phyloP scores from a whole-genome alignment of 2,797 vertebrate species.

The Danio tinwini region DNA sequence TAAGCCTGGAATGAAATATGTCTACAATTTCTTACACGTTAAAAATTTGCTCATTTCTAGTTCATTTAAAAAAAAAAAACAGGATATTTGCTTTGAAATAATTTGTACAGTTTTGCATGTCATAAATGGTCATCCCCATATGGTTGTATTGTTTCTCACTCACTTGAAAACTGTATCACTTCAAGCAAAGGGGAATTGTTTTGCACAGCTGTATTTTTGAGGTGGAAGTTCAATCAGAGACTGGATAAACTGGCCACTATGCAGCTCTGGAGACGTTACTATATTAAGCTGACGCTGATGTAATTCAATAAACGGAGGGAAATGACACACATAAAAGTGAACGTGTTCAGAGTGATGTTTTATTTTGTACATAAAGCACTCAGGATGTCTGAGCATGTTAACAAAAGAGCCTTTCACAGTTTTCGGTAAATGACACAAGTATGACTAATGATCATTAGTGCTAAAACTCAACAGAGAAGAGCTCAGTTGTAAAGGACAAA shows the following conservation, averaged over 20 bases:
- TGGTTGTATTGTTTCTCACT: constrained; percentile 79
- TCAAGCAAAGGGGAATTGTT: constrained; percentile 89
- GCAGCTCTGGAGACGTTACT: constrained; percentile 87
- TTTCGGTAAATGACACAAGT: constrained; percentile 60
- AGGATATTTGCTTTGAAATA: constrained; percentile 89
- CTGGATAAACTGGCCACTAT: constrained; percentile 87
- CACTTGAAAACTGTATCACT: constrained; percentile 84
- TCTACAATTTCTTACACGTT: constrained; percentile 83
- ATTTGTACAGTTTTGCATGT: constrained; percentile 99
- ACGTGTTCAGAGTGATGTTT: constrained; percentile 54
- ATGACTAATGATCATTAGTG: constrained; percentile 54
- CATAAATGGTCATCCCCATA: constrained; percentile 90
- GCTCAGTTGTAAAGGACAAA: constrained; percentile 57
- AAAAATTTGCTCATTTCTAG: constrained; percentile 86
- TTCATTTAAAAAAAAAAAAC: constrained; percentile 80
- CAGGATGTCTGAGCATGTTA: constrained; percentile 20
- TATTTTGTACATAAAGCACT: constrained; percentile 41
- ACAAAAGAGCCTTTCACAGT: constrained; percentile 65
- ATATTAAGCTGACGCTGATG: constrained; percentile 96
- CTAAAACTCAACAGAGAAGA: constrained; percentile 63
- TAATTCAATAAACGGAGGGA: constrained; percentile 96
- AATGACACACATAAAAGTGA: constrained; percentile 80
- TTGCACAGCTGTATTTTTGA: constrained; percentile 93
- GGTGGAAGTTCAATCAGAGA: constrained; percentile 83
- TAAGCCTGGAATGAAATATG: constrained; percentile 73